Conservation (phyloP, 1,140 invertebrate species). For the Bombus waltoni region DNA sequence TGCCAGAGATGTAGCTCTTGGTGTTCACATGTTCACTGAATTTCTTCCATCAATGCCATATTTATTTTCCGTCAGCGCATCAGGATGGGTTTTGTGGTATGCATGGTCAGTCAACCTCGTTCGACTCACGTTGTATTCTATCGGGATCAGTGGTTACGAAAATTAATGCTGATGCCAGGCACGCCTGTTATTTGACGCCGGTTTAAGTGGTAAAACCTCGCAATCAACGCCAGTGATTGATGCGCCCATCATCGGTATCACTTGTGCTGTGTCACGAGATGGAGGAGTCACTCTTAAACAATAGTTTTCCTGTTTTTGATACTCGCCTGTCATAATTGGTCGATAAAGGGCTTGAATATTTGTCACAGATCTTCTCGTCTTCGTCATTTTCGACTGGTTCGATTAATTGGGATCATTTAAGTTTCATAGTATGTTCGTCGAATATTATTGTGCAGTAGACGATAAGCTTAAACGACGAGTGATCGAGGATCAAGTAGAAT, state of each 20-base stretch:
- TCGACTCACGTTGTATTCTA: conserved; percentile 27
- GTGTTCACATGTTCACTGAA: neutral
- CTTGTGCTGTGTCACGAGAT: conserved; percentile 8
- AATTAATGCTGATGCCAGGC: conserved; percentile 56
- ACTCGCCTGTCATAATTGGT: conserved; percentile 14
- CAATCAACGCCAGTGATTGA: conserved; percentile 58
- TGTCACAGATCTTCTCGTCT: neutral
- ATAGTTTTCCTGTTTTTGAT: conserved; percentile 25
- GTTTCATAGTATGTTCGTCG: neutral
- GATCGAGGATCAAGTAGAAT: too few relatives aligned
- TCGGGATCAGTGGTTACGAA: conserved; percentile 52
- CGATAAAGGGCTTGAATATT: neutral
- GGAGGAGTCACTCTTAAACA: conserved; percentile 31
- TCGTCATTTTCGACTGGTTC: neutral
- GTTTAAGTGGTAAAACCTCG: conserved; percentile 59
- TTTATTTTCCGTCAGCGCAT: conserved; percentile 38
- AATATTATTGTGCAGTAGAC: neutral
- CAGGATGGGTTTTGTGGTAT: conserved; percentile 7
- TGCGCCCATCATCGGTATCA: conserved; percentile 32
- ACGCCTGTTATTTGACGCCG: conserved; percentile 45
- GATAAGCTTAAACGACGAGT: neutral
- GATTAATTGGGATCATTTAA: neutral
- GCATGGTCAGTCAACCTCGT: neutral
- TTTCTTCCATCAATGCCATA: conserved; percentile 23
- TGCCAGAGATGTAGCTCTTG: neutral